Evolutionary conservation across 2,888 invertebrate species (phyloP), one percentile per base, ranked within the genome.

Genomic region (Drosophila buzzatii): DNA sequence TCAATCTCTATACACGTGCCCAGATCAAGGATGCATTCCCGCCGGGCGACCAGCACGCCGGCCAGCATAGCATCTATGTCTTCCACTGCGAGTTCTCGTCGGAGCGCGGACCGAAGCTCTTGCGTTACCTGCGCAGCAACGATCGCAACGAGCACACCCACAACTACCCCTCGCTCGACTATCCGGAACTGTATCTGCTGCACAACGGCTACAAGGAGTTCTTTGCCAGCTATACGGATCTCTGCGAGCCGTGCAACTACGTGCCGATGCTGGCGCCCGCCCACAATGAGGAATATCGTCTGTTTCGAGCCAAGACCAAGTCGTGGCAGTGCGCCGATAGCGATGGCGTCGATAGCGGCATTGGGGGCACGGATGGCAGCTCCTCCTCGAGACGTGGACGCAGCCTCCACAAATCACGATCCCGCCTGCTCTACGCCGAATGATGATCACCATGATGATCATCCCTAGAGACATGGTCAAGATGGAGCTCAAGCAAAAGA

Each of bases 81-180:
- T 99, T 99, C 93, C 99, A 99, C 93, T 99, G 99, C 93, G 99
- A 99, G 93, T 99, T 99, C 94, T 99, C 99, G 0, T 96, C 98
- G 64, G 98, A 99, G 93, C 95, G 99, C 62, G 99, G 98, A 0
- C 99, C 99, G 0, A 97, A 96, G 82, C 94, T 99, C 95, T 97
- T 96, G 59, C 96, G 98, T 4, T 97, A 96, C 92, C 94, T 99
- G 64, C 95, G 99, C 6, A 96, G 96, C 61, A 94, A 95, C 31
- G 99, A 99, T 93, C 95, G 99, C 1, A 95, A 95, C 10, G 93
- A 95, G 44, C 98, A 99, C 93, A 95, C 95, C 67, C 96, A 96
- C 62, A 94, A 94, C 74, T 99, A 99, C 93, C 99, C 99, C 0
- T 93, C 95, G 0, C 94, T 99, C 0, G 94, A 96, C 91, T 98